phyloP scores from a whole-genome alignment of 2,888 invertebrate genomes.

The Drosophila mayaguana region DNA sequence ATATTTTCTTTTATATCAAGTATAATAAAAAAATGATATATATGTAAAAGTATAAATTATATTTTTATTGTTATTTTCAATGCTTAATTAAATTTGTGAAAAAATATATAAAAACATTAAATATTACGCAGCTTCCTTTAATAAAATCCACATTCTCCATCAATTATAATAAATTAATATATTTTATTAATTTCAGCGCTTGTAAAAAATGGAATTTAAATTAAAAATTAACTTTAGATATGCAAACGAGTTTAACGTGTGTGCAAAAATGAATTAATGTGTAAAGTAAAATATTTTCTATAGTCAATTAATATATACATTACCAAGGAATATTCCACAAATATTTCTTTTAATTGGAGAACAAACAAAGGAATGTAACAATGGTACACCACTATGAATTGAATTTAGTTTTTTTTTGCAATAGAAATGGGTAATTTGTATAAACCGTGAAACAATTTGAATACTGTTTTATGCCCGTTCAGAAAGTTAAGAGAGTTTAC shows the following conservation, averaged over 20 bases:
- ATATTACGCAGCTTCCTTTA: neutral
- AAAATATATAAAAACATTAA: neutral
- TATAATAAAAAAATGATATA: neutral
- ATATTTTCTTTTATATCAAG: neutral
- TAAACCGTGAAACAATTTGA: neutral
- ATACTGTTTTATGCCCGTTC: neutral
- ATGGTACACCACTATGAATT: too few species aligned
- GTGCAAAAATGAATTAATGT: neutral
- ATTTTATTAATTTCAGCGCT: neutral
- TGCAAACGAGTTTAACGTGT: neutral
- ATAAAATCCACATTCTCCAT: neutral
- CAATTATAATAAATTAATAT: neutral
- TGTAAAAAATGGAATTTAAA: slow-evolving; percentile 6
- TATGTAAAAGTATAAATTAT: neutral
- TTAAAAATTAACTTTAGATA: slow-evolving; percentile 2
- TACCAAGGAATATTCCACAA: neutral
- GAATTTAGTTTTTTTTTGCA: too few species aligned
- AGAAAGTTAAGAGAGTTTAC: neutral
- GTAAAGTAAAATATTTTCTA: neutral
- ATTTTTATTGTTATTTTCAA: neutral
- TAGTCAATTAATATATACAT: neutral
- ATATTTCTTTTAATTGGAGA: neutral
- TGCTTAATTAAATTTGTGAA: neutral
- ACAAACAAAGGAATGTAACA: neutral
- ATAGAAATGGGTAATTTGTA: too few species aligned